Percentiles rank a stretch among this genome's conserved stretches.
phyloP scores from a whole-genome alignment of 2,797 vertebrate species.

The Rhabdophis nuchalis region DNA sequence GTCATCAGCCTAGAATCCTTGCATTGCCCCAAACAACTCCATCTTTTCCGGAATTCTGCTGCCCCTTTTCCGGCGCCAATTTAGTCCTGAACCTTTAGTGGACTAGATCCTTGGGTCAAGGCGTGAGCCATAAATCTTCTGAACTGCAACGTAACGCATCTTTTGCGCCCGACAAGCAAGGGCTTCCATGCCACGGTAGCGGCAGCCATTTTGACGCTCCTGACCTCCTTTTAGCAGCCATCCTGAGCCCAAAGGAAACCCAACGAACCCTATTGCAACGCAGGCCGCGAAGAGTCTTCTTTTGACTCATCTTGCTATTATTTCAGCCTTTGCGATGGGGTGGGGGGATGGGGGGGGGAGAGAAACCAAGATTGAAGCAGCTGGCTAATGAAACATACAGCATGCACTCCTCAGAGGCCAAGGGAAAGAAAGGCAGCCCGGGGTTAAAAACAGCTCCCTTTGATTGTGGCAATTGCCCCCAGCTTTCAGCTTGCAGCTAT shows the following conservation, averaged over 20 bases:
- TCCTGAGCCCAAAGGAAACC: not conserved
- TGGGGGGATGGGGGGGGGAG: rapidly evolving
- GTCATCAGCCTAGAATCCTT: not conserved
- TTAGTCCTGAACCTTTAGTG: not conserved
- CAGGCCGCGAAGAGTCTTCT: not conserved
- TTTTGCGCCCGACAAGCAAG: not conserved
- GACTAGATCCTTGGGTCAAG: not conserved
- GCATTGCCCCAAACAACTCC: not conserved
- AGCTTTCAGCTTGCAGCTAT: not conserved
- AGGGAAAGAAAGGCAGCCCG: not conserved
- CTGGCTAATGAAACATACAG: not conserved
- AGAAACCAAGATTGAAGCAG: not conserved
- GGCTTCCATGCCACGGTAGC: not conserved
- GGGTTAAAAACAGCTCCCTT: not conserved
- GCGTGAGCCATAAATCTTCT: not conserved
- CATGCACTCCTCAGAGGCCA: not conserved
- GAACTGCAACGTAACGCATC: not conserved
- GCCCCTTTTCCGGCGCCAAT: not conserved
- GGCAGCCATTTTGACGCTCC: not conserved
- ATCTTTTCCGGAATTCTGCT: not conserved
- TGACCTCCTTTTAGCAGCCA: not conserved
- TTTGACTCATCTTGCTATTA: not conserved
- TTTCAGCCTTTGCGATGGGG: not conserved
- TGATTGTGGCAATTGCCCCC: not conserved
- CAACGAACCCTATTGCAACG: not conserved